These are phyloP conservation scores for Drosophila chauvacae DNA, from an alignment of 1,140 invertebrate genomes.

Conservation along the genomic window DNA sequence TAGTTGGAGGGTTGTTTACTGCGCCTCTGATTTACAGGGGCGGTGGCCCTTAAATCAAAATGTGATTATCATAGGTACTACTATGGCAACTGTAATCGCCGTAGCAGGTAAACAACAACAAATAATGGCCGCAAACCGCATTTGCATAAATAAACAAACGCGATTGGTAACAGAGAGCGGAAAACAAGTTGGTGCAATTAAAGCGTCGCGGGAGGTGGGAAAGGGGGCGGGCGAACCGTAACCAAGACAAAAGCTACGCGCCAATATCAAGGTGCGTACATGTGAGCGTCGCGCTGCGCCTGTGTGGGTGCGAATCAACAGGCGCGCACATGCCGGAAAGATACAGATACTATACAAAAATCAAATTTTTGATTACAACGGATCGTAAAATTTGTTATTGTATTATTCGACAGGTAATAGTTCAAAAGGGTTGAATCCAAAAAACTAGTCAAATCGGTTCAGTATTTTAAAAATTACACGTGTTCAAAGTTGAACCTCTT, in stretches of 20 bases:
- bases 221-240: conserved; percentile 25
- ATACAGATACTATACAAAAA: too few species aligned
- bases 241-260: conserved; percentile 37
- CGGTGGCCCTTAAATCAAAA: not conserved
- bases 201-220: conserved; percentile 11
- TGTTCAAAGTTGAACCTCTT: too few species aligned
- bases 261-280: conserved; percentile 10
- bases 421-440: too few species aligned
- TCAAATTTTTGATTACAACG: too few species aligned
- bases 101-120: not conserved
- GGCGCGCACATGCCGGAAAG: too few species aligned
- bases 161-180: conserved; percentile 32
- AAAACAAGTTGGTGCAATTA: conserved; percentile 50
- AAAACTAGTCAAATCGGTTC: too few species aligned
- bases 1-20: not conserved
- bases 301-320: conserved; percentile 63
- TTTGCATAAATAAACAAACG: conserved; percentile 36
- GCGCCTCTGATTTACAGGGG: not conserved
- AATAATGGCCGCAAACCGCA: conserved; percentile 11
- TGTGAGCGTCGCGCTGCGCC: conserved; percentile 31
- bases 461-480: too few species aligned
- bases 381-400: too few species aligned
- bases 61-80: not conserved
- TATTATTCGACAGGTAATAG: too few species aligned
- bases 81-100: conserved; percentile 11